Base-by-base conservation (phyloP, 2,797 vertebrate species). In the Falco peregrinus region DNA sequence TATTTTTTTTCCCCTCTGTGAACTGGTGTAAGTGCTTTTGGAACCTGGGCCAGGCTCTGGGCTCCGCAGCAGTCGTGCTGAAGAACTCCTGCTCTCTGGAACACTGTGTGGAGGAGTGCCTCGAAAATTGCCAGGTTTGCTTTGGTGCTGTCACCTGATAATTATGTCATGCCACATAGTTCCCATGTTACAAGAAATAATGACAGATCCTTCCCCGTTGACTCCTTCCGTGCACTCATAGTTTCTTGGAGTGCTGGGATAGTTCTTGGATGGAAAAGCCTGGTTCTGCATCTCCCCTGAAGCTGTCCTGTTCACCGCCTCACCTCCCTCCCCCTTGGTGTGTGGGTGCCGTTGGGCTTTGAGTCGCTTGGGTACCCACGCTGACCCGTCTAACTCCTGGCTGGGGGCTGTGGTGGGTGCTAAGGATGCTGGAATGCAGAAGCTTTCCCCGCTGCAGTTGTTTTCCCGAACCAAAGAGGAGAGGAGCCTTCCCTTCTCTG, bases 191-290 rank as follows among this genome's bases (percentile, higher is more conserved):
- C 0, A 9, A n/a, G 63, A 31, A 28, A 11, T 29, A n/a, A 13
- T 1, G 35, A 39, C 43, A 25, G 35, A 11, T 73, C 7, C 1
- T 45, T 56, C 33, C 47, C 10, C 0, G 0, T 13, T 51, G n/a
- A 20, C 59, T 71, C 16, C n/a, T 22, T 73, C 59, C 6, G 0
- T 9, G 39, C 35, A 22, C 37, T 69, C 64, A 4, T 3, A 1
- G 39, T 57, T 65, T 22, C 47, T 15, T 29, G 60, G 50, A 25
- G 15, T 0, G 10, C 2, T 37, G 59, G 31, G 25, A 6, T 33
- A 15, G 43, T 53, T 48, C 53, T 48, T 10, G 8, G 47, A 3
- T 20, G 31, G 65, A 24, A 41, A 12, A 60, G 18, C 39, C 51
- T 15, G 39, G 10, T 3, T 54, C 50, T 57, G 29, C 0, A 1